A percentile compares a stretch with the other conserved stretches of the same genome.
These are phyloP conservation scores for Corydoras sp. DNA, from an alignment of 2,113 vertebrate genomes.

Conservation along the genomic window DNA sequence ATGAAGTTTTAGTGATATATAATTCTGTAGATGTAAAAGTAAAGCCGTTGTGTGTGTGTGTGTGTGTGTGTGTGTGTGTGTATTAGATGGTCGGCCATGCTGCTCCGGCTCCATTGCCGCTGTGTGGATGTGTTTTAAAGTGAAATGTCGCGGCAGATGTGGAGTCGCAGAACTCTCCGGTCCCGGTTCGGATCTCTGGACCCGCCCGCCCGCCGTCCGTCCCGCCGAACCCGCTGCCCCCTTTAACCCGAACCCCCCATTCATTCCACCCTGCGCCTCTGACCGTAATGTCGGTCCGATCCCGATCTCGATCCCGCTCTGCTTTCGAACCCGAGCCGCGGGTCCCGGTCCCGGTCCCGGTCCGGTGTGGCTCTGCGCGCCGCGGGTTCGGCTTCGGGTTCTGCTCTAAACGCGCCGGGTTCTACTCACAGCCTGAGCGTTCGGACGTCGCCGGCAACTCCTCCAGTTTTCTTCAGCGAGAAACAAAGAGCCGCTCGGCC, in stretches of 20 bases:
- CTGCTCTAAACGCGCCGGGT: not conserved
- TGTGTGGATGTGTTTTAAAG: not conserved
- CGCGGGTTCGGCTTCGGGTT: no score
- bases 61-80: not conserved
- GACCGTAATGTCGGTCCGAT: conserved; percentile 47
- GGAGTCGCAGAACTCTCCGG: no score
- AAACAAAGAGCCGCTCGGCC: conserved; percentile 70
- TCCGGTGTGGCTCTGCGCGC: not conserved
- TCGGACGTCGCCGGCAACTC: conserved; percentile 48
- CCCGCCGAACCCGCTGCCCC: conserved; percentile 51
- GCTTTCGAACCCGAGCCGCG: not conserved
- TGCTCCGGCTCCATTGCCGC: conserved; percentile 47
- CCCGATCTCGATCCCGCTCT: no score
- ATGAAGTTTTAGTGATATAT: no score
- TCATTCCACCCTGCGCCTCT: conserved; percentile 54
- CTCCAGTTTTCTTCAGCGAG: conserved; percentile 60
- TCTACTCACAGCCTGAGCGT: conserved; percentile 60
- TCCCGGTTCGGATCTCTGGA: conserved; percentile 48
- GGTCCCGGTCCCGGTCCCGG: not conserved
- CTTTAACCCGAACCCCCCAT: conserved; percentile 59
- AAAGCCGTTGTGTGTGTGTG: conserved; percentile 31
- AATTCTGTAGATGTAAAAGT: not conserved
- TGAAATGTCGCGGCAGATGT: not conserved
- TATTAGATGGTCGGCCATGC: conserved; percentile 63
- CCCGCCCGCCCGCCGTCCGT: conserved; percentile 60